Base-by-base conservation (phyloP, 2,888 invertebrate genomes). In the Pterostichus madidus region DNA sequence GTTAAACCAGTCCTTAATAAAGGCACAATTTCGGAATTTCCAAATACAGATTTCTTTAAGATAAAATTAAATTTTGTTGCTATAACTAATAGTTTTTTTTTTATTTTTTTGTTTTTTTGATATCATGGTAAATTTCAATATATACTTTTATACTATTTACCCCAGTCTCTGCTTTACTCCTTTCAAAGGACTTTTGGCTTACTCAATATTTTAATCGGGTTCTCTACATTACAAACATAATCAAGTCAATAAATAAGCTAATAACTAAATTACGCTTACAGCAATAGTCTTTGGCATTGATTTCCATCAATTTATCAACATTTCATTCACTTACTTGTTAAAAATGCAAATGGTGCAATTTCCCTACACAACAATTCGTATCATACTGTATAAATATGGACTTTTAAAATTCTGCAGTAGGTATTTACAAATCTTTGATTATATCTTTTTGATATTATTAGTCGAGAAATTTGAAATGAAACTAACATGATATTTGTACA, bases 11-110 rank as follows among this genome's bases (percentile, higher is more conserved):
- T 81, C 81, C 81, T 81, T 81, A 59, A 31, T 75, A 73, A 81
- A 81, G 81, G 81, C 81, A 81, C 81, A 81, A 81, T 81, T 81
- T 81, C 73, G 81, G 75, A 75, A 44, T 75, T 71, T 75, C 73
- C 71, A 80, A 80, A 80, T 73, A 73, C 56, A 56, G 68, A 13
- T 49, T 80, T 80, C 52, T 46, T 80, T 15, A 79, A 64, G 71
- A 56, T 24, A 53, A 79, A 80, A 80, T 71, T 79, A 61, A 79
- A 71, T 31, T 75, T 77, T 56, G 56, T 77, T 39, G 7, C 56
- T 80, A 79, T 64, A 32, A 80, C 80, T 80, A 52, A 80, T 53
- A 80, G 75, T 52, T 32, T 49, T 35, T 68, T 39, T 10, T 77
- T 52, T 15, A n/a, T 49, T 35, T 68, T 39, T 10, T 77, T 52